Conservation (phyloP, 2,888 invertebrate genomes). For the Ectropis crepuscularia region DNA sequence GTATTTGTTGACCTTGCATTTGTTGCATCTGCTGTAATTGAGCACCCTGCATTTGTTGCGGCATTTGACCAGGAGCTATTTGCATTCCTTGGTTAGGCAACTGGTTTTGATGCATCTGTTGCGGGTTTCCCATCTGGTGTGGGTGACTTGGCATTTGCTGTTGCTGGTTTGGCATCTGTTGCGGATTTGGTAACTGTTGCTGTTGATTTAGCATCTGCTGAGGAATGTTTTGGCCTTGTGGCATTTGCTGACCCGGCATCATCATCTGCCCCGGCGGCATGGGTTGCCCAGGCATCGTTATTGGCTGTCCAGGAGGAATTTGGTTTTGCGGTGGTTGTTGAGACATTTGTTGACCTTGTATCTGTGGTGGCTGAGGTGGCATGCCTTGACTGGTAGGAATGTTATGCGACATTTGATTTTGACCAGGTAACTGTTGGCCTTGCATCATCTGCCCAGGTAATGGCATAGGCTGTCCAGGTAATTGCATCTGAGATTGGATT, state of each 20-base stretch:
- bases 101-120: conserved; percentile 49
- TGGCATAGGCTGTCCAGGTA: conserved; percentile 60
- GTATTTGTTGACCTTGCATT: conserved; percentile 33
- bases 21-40: conserved; percentile 27
- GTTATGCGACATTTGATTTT: conserved; percentile 57
- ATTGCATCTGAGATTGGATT: conserved; percentile 51
- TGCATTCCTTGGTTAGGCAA: conserved; percentile 33
- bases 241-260: conserved; percentile 57
- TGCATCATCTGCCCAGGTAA: conserved; percentile 59
- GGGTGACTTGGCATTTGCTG: conserved; percentile 49
- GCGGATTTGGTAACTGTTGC: conserved; percentile 49
- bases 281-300: conserved; percentile 58
- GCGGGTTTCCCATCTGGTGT: conserved; percentile 50
- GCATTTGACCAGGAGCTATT: conserved; percentile 28
- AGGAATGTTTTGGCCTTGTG: conserved; percentile 51
- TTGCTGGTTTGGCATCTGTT: conserved; percentile 49
- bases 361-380: conserved; percentile 52
- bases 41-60: conserved; percentile 39
- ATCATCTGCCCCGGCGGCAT: conserved; percentile 46
- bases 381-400: conserved; percentile 55
- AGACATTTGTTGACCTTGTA: conserved; percentile 53
- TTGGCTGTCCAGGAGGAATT: conserved; percentile 52
- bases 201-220: conserved; percentile 49
- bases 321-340: conserved; percentile 48
- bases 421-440: conserved; percentile 48